Evolutionary conservation across 2,113 vertebrate species (phyloP), one percentile per base, ranked within the genome.

Genomic region (Mus musculus): DNA sequence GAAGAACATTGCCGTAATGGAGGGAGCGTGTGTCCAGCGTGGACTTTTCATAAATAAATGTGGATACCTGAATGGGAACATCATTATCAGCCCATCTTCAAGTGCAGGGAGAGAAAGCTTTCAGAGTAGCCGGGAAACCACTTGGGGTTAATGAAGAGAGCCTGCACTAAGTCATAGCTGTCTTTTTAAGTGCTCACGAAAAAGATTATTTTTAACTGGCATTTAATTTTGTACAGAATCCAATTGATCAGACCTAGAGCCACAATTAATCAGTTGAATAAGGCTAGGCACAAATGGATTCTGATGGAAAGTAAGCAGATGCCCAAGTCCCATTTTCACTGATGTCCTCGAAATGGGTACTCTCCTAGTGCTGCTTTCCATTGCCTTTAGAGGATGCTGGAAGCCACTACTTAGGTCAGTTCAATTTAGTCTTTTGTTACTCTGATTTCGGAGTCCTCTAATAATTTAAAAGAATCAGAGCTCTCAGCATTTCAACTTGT

Each of bases 161-260:
- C 67, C 94, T 89, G 42, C 33, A 78, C 77, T 69, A 91, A 89
- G 93, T 95, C 91, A 80, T 49, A 93, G 90, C 89, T 94, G 80
- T 97, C 94, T 77, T 97, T 90, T 95, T 92, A 97, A 97, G 96
- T 89, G 95, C 92, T 97, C 88, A 72, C 86, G 95, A 95, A 63
- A 95, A 61, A 90, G 73, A 92, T 95, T 95, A 95, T 95, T 97
- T 96, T 94, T 95, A 96, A 96, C 81, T 3, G 1, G 86, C 93
- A 93, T 97, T 97, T 97, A 94, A 89, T 97, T 97, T 97, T 91
- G 89, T 89, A 80, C 92, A 87, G 82, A 94, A 95, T 93, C 95
- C 82, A 93, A 78, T 97, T 96, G 95, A 95, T 97, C 92, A 97
- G 93, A 90, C 86, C 72, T 81, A 63, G 19, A 95, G 91, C 85